A percentile compares a stretch with the other conserved stretches of the same genome.
These are phyloP conservation scores for Cottus gobio DNA, from an alignment of 2,113 vertebrate species.

Conservation along the genomic window DNA sequence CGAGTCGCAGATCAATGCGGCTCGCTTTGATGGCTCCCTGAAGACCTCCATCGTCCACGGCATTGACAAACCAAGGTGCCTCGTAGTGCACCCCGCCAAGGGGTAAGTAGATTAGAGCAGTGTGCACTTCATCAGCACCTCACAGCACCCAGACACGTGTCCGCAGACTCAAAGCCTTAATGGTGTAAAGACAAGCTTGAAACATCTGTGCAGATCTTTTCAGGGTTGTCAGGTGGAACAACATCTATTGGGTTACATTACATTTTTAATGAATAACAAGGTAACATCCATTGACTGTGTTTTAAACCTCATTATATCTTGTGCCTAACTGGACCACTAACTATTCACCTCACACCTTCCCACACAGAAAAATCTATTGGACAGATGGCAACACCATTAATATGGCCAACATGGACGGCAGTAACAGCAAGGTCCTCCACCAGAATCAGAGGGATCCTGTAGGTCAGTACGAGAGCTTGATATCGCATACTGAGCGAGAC, in stretches of 20 bases:
- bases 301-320: constrained; percentile 21
- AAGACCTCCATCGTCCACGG: constrained; percentile 98
- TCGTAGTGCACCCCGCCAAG: constrained; percentile 94
- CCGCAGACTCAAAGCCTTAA: not conserved
- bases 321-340: constrained; percentile 13
- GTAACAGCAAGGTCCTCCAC: constrained; percentile 97
- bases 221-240: not conserved
- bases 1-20: constrained; percentile 98
- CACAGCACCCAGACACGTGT: constrained; percentile 23
- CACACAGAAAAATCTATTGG: constrained; percentile 94
- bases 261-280: constrained; percentile 13
- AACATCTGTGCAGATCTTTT: constrained; percentile 7
- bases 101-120: constrained; percentile 88
- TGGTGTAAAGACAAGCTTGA: constrained; percentile 5
- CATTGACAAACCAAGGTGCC: constrained; percentile 96
- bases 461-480: constrained; percentile 83
- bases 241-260: constrained; percentile 19
- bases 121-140: constrained; percentile 48
- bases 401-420: constrained; percentile 98
- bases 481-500: not conserved
- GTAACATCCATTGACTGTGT: constrained; percentile 16
- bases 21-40: constrained; percentile 95
- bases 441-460: constrained; percentile 97
- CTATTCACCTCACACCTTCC: constrained; percentile 27
- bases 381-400: constrained; percentile 97